These are phyloP conservation scores for Myotis vivesi DNA, from an alignment of 2,797 vertebrate genomes.

Conservation along the genomic window DNA sequence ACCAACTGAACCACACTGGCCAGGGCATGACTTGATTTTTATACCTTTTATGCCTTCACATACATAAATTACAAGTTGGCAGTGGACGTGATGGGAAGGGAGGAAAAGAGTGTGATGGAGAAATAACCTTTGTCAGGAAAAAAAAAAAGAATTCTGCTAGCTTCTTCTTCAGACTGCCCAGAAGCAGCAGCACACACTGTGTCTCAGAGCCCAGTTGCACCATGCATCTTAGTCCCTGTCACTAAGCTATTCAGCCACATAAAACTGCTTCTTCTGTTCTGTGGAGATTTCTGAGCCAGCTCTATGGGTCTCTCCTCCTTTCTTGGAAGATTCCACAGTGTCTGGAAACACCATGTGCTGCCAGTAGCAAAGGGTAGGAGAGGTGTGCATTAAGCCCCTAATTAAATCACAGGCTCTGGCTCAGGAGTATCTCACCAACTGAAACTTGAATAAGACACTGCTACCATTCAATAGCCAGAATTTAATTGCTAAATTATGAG, in stretches of 20 bases:
- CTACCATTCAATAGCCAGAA: constrained; percentile 82
- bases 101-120: neutral
- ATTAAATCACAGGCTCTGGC: constrained; percentile 81
- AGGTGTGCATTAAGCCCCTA: constrained; percentile 80
- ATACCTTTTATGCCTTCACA: constrained; percentile 15
- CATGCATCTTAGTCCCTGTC: neutral
- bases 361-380: constrained; percentile 75
- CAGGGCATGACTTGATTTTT: neutral
- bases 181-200: neutral
- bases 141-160: neutral
- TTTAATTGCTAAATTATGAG: constrained; percentile 79
- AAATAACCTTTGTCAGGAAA: neutral
- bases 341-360: constrained; percentile 67
- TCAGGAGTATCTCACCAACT: constrained; percentile 79
- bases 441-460: constrained; percentile 81
- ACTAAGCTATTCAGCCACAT: constrained; percentile 51
- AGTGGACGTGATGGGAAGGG: neutral
- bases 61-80: constrained; percentile 49
- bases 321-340: constrained; percentile 70
- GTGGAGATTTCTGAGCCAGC: constrained; percentile 45
- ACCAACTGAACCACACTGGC: neutral
- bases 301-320: constrained; percentile 53
- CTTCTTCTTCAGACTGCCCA: neutral
- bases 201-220: neutral
- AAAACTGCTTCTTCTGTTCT: neutral